Conservation (phyloP, 1,140 invertebrate genomes). For the Diachasma alloeum region DNA sequence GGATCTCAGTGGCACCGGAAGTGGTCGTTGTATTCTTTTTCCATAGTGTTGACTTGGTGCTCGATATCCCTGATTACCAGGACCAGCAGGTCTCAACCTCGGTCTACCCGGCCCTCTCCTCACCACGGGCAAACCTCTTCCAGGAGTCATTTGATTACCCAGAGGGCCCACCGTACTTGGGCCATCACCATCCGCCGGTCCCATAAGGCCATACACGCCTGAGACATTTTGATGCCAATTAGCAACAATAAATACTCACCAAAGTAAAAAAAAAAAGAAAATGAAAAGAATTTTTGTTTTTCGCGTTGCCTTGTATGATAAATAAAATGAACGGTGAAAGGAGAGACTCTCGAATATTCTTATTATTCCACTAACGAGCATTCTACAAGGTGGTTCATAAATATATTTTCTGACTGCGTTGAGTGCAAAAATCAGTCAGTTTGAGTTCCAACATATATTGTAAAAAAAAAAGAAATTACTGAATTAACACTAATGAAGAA, state of each 20-base stretch:
- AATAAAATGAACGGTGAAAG: not conserved
- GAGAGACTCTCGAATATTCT: not conserved
- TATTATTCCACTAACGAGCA: not conserved
- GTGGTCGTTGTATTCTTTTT: conserved; percentile 53
- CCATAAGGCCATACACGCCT: conserved; percentile 40
- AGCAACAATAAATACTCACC: not conserved
- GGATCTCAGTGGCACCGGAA: conserved; percentile 59
- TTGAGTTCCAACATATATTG: too few relatives aligned
- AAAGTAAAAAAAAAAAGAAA: too few relatives aligned
- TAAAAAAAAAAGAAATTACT: too few relatives aligned
- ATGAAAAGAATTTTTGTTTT: too few relatives aligned
- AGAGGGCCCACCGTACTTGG: conserved; percentile 49
- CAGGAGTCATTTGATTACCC: conserved; percentile 30
- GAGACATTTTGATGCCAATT: not conserved
- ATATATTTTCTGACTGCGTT: too few relatives aligned
- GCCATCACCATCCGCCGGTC: conserved; percentile 51
- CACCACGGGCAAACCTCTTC: conserved; percentile 28
- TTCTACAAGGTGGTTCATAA: too few relatives aligned
- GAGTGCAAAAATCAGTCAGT: too few relatives aligned
- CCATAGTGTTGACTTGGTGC: conserved; percentile 59
- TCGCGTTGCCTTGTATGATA: too few relatives aligned
- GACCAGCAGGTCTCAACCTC: conserved; percentile 71
- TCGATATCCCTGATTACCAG: conserved; percentile 69
- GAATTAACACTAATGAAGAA: too few relatives aligned
- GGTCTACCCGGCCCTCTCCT: conserved; percentile 81